phyloP scores from a whole-genome alignment of 2,113 vertebrate species.

The Cisticola juncidis region DNA sequence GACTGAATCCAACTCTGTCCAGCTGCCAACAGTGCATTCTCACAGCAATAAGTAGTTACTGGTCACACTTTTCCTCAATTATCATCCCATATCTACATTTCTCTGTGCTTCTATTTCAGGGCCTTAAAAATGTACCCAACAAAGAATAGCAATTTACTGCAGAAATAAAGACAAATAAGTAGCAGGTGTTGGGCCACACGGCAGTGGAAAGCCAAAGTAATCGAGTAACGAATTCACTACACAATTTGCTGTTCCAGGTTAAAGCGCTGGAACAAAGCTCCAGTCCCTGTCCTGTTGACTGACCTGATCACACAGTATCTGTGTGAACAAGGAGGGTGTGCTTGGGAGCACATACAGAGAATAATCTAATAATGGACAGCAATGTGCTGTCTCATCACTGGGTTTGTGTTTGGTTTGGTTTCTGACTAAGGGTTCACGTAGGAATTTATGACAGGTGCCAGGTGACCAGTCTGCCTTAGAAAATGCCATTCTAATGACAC shows the following conservation, averaged over 20 bases:
- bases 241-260: not conserved
- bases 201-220: not conserved
- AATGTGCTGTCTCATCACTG: not conserved
- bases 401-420: not conserved
- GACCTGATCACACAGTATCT: not conserved
- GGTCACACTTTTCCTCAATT: not conserved
- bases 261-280: not conserved
- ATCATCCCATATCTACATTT: not conserved
- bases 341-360: not conserved
- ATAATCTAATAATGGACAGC: not conserved
- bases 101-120: not conserved
- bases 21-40: not conserved
- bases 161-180: not conserved
- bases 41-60: not conserved
- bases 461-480: not conserved
- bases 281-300: not conserved
- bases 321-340: not conserved
- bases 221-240: not conserved
- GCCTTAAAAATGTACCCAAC: not conserved
- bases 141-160: not conserved
- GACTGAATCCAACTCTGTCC: not conserved
- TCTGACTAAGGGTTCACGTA: fast-evolving
- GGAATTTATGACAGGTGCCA: not conserved
- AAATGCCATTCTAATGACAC: not conserved
- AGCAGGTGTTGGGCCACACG: not conserved